Evolutionary conservation across 2,797 vertebrate genomes (phyloP), one percentile per base, ranked within the genome.

Genomic region (Gouania willdenowi): DNA sequence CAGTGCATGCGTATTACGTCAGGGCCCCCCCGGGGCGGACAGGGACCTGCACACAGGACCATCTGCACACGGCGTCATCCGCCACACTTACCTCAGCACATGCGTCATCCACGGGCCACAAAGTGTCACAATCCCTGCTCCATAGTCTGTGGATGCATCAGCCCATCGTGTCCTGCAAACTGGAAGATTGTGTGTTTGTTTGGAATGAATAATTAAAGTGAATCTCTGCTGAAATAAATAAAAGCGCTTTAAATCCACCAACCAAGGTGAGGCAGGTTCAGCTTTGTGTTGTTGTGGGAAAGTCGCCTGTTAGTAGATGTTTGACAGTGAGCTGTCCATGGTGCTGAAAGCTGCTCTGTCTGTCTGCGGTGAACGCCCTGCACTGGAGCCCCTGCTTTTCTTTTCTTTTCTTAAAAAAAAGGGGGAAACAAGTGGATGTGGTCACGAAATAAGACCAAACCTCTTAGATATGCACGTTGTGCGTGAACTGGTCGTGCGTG

Each of bases 1-100:
- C 33, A 66, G 41, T 44, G 30, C 33, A 29, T 56, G 42, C 41
- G 19, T 66, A 58, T 76, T 76, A 69, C 61, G 51, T 74, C 61
- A 74, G 62, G 33, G n/a, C n/a, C n/a, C n/a, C n/a, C 63, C 63
- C 64, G 65, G 53, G 45, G 70, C 46, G 37, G 58, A 63, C 44
- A 34, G 58, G 71, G 67, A 68, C 73, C 55, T 63, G 64, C 56
- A 60, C 66, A 71, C 64, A 65, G 69, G 80, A 75, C 67, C 80
- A 81, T 79, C 74, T 74, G 75, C 67, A 81, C 73, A 83, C 74
- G 66, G 66, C 81, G 69, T 71, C 75, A 78, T 77, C 80, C 71
- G 71, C 79, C 68, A 81, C 66, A 73, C 77, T 83, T 77, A 82
- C 81, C 83, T 86, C 77, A 84, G 56, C 56, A 78, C 62, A 73